Evolutionary conservation across 2,888 invertebrate genomes (phyloP).

Genomic region (Sarcophaga carnaria): DNA sequence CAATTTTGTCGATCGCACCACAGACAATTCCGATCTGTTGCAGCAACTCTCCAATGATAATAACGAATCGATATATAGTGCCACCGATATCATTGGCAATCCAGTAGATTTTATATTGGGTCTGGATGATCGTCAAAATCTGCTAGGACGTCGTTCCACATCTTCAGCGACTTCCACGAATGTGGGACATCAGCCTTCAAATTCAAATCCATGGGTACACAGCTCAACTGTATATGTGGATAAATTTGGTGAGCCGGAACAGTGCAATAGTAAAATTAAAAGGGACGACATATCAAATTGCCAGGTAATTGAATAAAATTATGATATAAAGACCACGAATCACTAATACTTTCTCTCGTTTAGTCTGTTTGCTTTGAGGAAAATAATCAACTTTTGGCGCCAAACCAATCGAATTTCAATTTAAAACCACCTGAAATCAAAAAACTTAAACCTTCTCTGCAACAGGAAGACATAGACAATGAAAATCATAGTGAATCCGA

Average conservation of each 20-base stretch:
- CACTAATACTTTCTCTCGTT: slow-evolving; percentile 11
- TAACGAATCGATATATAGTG: slow-evolving; percentile 79
- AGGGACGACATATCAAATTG: slow-evolving; percentile 82
- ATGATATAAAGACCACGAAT: neutral
- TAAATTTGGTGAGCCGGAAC: slow-evolving; percentile 80
- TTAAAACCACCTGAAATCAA: slow-evolving; percentile 40
- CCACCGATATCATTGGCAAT: slow-evolving; percentile 69
- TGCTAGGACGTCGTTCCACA: slow-evolving; percentile 74
- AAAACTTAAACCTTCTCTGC: slow-evolving; percentile 58
- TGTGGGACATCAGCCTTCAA: slow-evolving; percentile 51
- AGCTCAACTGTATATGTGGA: slow-evolving; percentile 73
- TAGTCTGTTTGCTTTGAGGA: slow-evolving; percentile 80
- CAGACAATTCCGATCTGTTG: slow-evolving; percentile 76
- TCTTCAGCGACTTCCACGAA: slow-evolving; percentile 25
- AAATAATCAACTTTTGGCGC: slow-evolving; percentile 73
- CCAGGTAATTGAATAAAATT: slow-evolving; percentile 80
- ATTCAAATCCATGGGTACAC: slow-evolving; percentile 72
- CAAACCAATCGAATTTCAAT: slow-evolving; percentile 57
- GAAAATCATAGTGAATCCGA: slow-evolving; percentile 68
- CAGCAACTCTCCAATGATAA: slow-evolving; percentile 78
- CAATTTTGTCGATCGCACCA: slow-evolving; percentile 67
- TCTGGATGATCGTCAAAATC: slow-evolving; percentile 73
- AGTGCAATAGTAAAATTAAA: slow-evolving; percentile 72
- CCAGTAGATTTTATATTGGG: slow-evolving; percentile 74
- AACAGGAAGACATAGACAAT: slow-evolving; percentile 67